Conservation (phyloP, 2,113 vertebrate genomes). For the Podarcis muralis region DNA sequence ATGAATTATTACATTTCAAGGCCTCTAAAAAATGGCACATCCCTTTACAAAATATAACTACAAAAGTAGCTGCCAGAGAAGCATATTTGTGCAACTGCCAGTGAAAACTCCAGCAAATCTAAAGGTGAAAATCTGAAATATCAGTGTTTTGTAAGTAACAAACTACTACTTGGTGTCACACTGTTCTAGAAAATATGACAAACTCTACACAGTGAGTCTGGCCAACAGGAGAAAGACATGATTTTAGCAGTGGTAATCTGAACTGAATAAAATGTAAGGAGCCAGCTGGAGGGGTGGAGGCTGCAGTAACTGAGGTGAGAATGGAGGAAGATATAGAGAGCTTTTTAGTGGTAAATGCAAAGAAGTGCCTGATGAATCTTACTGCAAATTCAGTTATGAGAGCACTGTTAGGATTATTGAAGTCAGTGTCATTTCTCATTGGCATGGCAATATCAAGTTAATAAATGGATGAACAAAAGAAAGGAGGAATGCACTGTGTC, state of each 20-base stretch:
- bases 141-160: not conserved
- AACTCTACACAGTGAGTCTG: not conserved
- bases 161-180: not conserved
- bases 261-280: not conserved
- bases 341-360: not conserved
- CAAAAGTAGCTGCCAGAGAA: not conserved
- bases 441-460: not conserved
- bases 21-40: not conserved
- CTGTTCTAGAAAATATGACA: not conserved
- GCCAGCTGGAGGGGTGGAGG: not conserved
- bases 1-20: not conserved
- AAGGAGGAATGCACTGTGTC: not conserved
- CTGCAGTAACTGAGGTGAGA: not conserved
- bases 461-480: not conserved
- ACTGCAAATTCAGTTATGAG: not conserved
- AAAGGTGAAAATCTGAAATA: not conserved
- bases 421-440: not conserved
- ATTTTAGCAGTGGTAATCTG: conserved; percentile 2
- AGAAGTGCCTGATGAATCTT: not conserved
- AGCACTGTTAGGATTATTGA: not conserved
- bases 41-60: not conserved
- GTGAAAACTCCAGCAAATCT: not conserved
- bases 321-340: not conserved
- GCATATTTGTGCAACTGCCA: not conserved
- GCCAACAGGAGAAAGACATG: not conserved